Conservation (phyloP, 2,797 vertebrate genomes). For the Hipposideros larvatus region DNA sequence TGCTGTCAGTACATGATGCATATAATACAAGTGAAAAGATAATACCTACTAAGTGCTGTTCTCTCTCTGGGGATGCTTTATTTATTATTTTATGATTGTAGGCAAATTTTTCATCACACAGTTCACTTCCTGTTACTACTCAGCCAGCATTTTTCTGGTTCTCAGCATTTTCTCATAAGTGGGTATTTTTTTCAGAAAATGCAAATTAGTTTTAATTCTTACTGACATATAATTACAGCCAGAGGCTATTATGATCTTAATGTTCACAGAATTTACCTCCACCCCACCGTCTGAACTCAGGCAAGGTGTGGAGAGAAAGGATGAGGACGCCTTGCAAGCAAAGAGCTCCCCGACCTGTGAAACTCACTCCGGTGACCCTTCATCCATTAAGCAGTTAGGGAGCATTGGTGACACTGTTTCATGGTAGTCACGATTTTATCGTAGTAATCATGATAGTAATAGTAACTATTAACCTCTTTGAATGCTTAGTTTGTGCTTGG, state of each 20-base stretch:
- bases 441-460: no score
- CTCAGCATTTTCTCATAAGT: background rate
- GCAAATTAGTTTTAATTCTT: constrained; percentile 33
- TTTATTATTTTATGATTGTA: background rate
- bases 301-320: no score
- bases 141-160: background rate
- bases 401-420: background rate
- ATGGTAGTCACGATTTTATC: background rate
- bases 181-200: background rate
- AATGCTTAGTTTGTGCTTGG: background rate
- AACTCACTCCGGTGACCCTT: background rate
- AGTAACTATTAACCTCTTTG: background rate
- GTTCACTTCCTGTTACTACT: background rate
- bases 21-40: background rate
- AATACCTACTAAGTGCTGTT: rapidly evolving
- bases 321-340: background rate
- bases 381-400: background rate
- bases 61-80: background rate
- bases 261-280: background rate
- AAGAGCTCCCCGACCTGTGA: background rate
- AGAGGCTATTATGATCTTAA: background rate
- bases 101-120: background rate
- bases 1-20: background rate
- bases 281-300: background rate
- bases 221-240: background rate